Evolutionary conservation across 2,113 vertebrate species (phyloP), one percentile per base, ranked within the genome.

Genomic region (Anguilla japonica): DNA sequence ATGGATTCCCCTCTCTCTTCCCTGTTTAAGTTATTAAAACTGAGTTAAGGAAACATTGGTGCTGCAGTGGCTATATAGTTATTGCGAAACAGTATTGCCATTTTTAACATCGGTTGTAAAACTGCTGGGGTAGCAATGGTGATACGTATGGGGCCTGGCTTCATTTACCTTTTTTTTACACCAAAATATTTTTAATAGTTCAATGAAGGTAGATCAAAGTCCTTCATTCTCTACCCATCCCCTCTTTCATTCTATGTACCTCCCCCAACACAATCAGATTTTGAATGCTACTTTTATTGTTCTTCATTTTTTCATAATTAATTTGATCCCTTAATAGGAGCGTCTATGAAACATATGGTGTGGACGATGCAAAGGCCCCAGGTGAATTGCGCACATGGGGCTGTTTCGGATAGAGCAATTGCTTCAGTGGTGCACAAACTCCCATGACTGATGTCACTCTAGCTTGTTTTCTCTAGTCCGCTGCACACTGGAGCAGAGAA

Each of bases 401-500:
- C 9, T n/a, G 14, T 50, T 41, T 57, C 26, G 63, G 18, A 40
- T 39, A 16, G 15, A 57, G 75, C 13, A 18, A n/a, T 63, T 15
- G 82, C 82, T 87, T 83, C 86, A 79, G 26, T 29, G 67, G 46
- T 43, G 46, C 34, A n/a, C 46, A 18, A 50, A 50, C 29, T 87
- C 82, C 63, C 86, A 79, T 34, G 82, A 57, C 81, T 79, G 71
- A 40, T 53, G 34, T 16, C 57, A 79, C 86, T 83, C 82, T 20
- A 82, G 50, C 67, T 22, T 87, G 86, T 79, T 83, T 87, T 83
- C 18, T 40, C 60, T 15, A 84, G 63, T 41, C 53, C 34, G 26
- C 53, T 39, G 56, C 40, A n/a, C 53, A 46, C 26, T 82, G 79
- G 53, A 67, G 56, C 71, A 75, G 71, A 75, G 26, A 29, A 16